Conservation (phyloP, 2,888 invertebrate genomes). For the Resseliella maxima region DNA sequence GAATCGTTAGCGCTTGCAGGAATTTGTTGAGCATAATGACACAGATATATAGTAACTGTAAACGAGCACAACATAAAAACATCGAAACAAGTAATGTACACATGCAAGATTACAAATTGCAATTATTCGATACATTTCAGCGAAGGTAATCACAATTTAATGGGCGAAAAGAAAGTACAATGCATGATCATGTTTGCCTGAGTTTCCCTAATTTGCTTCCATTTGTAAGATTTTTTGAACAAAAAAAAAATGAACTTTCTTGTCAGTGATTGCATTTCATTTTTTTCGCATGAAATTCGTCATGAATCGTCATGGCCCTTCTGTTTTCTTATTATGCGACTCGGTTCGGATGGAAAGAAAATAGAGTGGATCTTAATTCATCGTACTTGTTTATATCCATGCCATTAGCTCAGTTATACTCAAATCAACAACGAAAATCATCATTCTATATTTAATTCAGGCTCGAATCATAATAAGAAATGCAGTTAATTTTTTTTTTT, state of each 20-base stretch:
- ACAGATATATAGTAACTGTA: background rate
- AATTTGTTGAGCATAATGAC: background rate
- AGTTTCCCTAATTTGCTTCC: background rate
- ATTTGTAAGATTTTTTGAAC: background rate
- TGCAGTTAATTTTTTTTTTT: background rate
- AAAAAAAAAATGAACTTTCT: background rate
- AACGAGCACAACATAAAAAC: background rate
- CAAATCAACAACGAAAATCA: slow-evolving; percentile 20
- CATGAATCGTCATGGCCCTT: background rate
- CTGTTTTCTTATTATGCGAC: too few relatives aligned
- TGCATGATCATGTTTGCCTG: background rate
- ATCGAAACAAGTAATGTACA: background rate
- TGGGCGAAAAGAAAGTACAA: background rate
- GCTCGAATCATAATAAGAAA: background rate
- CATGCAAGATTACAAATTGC: background rate
- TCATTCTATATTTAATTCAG: slow-evolving; percentile 7
- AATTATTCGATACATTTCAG: background rate
- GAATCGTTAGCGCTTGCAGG: background rate
- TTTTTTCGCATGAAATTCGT: background rate
- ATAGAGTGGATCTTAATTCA: background rate
- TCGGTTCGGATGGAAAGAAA: background rate
- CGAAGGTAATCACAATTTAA: background rate
- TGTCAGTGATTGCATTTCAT: background rate
- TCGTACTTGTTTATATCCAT: background rate
- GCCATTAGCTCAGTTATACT: background rate